Conservation (phyloP, 2,113 vertebrate genomes). For the Trachemys scripta region DNA sequence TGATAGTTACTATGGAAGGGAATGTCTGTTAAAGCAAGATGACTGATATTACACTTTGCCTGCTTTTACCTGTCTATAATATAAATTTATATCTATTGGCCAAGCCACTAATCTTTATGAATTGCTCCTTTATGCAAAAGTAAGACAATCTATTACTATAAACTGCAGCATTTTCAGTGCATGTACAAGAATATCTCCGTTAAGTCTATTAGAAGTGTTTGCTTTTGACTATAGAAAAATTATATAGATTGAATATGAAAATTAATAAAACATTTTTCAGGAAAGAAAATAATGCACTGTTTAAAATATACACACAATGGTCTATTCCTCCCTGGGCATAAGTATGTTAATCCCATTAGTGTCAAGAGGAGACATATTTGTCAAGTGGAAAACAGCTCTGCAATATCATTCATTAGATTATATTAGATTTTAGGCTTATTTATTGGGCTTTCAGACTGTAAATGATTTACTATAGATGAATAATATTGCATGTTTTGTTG, state of each 20-base stretch:
- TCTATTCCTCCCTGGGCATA: background rate
- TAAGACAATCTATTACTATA: slow-evolving; percentile 13
- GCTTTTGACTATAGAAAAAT: background rate
- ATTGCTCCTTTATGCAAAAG: background rate
- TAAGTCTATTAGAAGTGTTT: background rate
- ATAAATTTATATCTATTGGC: slow-evolving; percentile 8
- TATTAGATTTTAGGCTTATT: background rate
- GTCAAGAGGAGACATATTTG: background rate
- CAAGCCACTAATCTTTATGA: background rate
- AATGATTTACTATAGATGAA: background rate
- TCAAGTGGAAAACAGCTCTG: background rate
- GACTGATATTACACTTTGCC: background rate
- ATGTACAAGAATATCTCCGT: background rate
- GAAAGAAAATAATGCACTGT: background rate
- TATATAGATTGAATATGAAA: background rate
- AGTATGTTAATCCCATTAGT: accelerated
- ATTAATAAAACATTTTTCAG: background rate
- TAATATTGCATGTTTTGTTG: background rate
- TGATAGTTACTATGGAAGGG: slow-evolving; percentile 35
- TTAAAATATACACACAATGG: background rate
- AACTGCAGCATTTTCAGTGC: background rate
- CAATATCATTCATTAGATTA: background rate
- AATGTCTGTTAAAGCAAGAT: background rate
- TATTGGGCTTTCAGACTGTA: background rate
- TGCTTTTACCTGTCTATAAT: slow-evolving; percentile 22